These are phyloP conservation scores for Cheilosia vernalis DNA, from an alignment of 2,888 invertebrate genomes.

Conservation along the genomic window DNA sequence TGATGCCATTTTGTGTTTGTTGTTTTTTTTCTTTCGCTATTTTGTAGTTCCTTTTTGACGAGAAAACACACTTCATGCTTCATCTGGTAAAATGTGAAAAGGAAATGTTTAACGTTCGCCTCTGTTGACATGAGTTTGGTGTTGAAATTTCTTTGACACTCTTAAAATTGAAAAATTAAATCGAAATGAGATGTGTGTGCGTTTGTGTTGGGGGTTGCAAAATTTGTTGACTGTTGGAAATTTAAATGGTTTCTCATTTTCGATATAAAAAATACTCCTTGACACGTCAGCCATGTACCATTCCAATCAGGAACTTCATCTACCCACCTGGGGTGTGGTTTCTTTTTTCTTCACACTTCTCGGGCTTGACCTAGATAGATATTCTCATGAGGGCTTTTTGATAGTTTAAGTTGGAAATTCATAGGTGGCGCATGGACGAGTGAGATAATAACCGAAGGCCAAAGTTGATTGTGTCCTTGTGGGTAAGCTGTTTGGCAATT, in stretches of 20 bases:
- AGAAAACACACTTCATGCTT: constrained; percentile 9
- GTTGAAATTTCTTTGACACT: constrained; percentile 63
- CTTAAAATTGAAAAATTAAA: constrained; percentile 61
- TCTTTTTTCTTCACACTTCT: background rate
- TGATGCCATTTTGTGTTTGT: constrained; percentile 6
- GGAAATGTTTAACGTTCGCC: constrained; percentile 11
- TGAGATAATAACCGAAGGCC: background rate
- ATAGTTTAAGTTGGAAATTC: constrained; percentile 19
- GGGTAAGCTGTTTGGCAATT: background rate
- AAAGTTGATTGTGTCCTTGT: background rate
- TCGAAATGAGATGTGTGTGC: constrained; percentile 39
- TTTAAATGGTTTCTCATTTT: background rate
- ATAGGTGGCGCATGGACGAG: constrained; percentile 5
- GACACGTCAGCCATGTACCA: constrained; percentile 11
- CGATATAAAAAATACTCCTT: constrained; percentile 19
- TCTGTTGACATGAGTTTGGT: constrained; percentile 49
- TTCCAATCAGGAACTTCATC: constrained; percentile 4
- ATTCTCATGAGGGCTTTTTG: background rate
- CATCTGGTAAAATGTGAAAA: constrained; percentile 16
- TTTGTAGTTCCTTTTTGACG: background rate
- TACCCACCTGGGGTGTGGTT: background rate
- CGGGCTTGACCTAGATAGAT: constrained; percentile 11
- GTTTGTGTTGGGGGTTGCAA: constrained; percentile 1
- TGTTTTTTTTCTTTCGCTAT: background rate
- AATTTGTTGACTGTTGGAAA: constrained; percentile 14